Evolutionary conservation across 2,888 invertebrate genomes (phyloP).

Genomic region (Nemotelus nigrinus): DNA sequence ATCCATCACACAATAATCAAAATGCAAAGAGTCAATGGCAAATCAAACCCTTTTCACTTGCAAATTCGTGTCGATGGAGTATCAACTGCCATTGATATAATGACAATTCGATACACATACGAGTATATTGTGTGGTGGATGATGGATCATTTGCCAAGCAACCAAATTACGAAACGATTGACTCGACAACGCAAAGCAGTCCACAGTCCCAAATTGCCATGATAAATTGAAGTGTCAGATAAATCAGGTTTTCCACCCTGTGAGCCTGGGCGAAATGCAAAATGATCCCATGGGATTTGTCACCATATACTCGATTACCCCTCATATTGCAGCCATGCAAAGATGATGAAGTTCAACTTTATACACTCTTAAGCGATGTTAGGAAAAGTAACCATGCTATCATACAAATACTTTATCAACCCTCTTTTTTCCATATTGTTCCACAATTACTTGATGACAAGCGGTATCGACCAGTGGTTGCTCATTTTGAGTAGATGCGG

Average conservation of each 20-base stretch:
- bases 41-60: conserved; percentile 31
- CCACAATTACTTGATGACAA: neutral
- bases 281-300: conserved; percentile 38
- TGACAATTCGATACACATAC: neutral
- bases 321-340: conserved; percentile 18
- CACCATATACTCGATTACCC: conserved; percentile 42
- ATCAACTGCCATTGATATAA: conserved; percentile 35
- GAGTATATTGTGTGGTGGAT: conserved; percentile 9
- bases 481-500: no score
- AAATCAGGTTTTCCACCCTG: conserved; percentile 32
- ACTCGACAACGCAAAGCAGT: conserved; percentile 53
- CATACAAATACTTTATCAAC: conserved; percentile 22
- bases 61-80: conserved; percentile 9
- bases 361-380: conserved; percentile 39
- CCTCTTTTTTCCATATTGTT: conserved; percentile 24
- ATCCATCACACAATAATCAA: conserved; percentile 25
- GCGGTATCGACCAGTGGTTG: conserved; percentile 6
- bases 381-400: conserved; percentile 31
- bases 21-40: conserved; percentile 19
- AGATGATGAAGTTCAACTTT: conserved; percentile 36
- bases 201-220: conserved; percentile 53
- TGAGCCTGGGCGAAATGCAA: neutral
- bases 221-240: conserved; percentile 53
- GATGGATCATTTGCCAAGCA: conserved; percentile 45
- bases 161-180: conserved; percentile 56